These are phyloP conservation scores for Macrocentrus cingulum DNA, from an alignment of 1,140 invertebrate species.

Conservation along the genomic window DNA sequence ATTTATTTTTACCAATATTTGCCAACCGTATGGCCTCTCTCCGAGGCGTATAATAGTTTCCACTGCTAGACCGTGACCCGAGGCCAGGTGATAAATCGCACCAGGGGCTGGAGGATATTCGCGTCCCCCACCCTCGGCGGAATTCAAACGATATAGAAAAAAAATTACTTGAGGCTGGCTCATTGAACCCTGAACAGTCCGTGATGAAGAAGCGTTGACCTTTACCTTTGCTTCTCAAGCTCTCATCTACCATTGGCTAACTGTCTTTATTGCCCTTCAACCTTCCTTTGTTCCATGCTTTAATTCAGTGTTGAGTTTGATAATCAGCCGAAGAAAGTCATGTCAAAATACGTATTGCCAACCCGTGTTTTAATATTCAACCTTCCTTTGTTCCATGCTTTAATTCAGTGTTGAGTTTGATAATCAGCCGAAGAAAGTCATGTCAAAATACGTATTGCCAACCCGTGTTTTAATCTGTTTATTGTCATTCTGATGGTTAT, in stretches of 20 bases:
- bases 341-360: too few species aligned
- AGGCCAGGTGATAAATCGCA: conserved; percentile 31
- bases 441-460: too few species aligned
- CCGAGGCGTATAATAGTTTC: conserved; percentile 30
- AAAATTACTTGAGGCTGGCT: conserved; percentile 11
- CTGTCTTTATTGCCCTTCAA: conserved; percentile 13
- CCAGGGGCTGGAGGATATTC: conserved; percentile 16
- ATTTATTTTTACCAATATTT: too few species aligned
- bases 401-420: too few species aligned
- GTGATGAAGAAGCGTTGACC: conserved; percentile 25
- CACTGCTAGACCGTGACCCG: conserved; percentile 28
- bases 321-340: too few species aligned
- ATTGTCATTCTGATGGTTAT: too few species aligned
- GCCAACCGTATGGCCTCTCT: conserved; percentile 16
- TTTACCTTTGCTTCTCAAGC: conserved; percentile 10
- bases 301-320: too few species aligned
- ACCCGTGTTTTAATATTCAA: too few species aligned
- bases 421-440: too few species aligned
- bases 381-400: too few species aligned
- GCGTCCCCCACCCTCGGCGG: not conserved
- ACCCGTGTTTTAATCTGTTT: too few species aligned
- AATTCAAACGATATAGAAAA: conserved; percentile 7
- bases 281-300: conserved; percentile 14
- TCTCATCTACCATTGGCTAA: conserved; percentile 9
- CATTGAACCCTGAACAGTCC: conserved; percentile 24